Base-by-base conservation (phyloP, 2,113 vertebrate genomes). In the Vireo altiloquus region DNA sequence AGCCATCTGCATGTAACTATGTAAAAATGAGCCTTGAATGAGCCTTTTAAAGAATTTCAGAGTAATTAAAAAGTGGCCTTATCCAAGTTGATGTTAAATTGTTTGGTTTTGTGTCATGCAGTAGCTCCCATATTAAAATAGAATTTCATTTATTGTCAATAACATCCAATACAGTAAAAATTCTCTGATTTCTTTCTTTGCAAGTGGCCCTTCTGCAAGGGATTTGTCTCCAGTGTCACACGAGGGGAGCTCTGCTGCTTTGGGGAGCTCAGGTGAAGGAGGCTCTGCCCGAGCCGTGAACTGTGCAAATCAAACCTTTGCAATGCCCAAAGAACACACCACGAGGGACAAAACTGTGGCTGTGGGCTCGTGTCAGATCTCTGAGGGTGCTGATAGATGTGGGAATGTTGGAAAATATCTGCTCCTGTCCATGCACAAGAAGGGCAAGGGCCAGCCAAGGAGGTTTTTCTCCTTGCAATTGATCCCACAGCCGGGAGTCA, bases 191-290 rank as follows among this genome's bases (percentile, higher is more conserved):
- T 30, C n/a, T 39, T 64, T 18, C 24, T 46, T 90, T 80, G 27
- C 7, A 49, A 39, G 22, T 10, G 15, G 4, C 6, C 15, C 9
- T 53, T 46, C 23, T 85, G 31, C 57, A 52, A n/a, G 22, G 53
- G 28, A 24, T 21, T 69, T 33, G 27, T 6, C 2, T 4, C 27
- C 31, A 42, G 9, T 42, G 50, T 9, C 31, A 15, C 28, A 27
- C 13, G 10, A 18, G 0, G 28, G 23, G 12, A n/a, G 19, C 70
- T 40, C 56, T 56, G 59, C 60, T 17, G n/a, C 6, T 50, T 77
- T 70, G 0, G 28, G 23, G 12, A n/a, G 19, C 70, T 40, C 56
- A 15, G 64, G 33, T 0, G 12, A 35, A 4, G 0, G 1, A 37
- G 25, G 47, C 60, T 69, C n/a, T 37, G 40, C 60, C 37, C 28